Evolutionary conservation across 2,797 vertebrate species (phyloP).

Genomic region (Anguilla pacifica): DNA sequence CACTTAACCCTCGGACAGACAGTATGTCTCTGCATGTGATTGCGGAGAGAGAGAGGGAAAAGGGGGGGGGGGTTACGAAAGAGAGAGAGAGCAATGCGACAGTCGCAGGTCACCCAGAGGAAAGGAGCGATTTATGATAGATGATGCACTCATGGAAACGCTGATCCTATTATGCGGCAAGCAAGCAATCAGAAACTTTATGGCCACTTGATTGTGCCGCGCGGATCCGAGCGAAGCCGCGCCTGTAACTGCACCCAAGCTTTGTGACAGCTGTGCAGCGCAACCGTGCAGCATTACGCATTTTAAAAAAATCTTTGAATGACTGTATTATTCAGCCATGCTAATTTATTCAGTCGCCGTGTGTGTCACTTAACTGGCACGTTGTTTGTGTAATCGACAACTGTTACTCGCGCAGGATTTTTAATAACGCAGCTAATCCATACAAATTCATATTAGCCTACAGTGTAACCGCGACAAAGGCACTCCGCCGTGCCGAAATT

Average conservation of each 20-base stretch:
- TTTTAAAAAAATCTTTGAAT: neutral
- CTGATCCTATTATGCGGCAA: neutral
- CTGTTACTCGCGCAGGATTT: neutral
- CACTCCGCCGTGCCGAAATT: neutral
- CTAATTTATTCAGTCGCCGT: neutral
- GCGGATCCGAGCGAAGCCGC: neutral
- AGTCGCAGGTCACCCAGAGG: neutral
- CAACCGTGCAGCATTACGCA: neutral
- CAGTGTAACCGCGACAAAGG: neutral
- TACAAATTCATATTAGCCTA: neutral
- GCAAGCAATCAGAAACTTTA: conserved; percentile 11
- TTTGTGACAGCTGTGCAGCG: neutral
- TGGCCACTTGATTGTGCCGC: neutral
- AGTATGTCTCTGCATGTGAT: neutral
- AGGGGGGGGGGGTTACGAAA: no score
- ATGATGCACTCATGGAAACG: neutral
- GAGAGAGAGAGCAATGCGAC: neutral
- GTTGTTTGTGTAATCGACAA: neutral
- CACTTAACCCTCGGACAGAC: conserved; percentile 2
- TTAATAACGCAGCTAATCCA: neutral
- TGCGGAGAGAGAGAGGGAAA: neutral
- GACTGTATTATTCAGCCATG: neutral
- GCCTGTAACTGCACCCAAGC: neutral
- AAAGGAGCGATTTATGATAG: neutral
- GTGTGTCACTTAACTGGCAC: neutral